Conservation (phyloP, 2,113 vertebrate genomes). For the Dermatemys mawii region DNA sequence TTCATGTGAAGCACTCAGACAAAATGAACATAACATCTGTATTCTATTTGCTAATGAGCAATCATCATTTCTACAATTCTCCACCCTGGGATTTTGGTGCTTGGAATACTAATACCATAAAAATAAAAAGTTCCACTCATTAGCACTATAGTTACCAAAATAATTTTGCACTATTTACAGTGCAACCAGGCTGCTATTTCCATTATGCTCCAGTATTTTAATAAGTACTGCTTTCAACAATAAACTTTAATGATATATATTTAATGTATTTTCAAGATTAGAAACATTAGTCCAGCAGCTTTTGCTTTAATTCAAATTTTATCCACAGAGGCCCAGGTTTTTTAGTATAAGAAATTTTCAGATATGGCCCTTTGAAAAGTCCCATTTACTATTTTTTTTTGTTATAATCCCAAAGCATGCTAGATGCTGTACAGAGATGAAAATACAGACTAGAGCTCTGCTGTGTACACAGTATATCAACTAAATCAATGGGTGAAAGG, state of each 20-base stretch:
- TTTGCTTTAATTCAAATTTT: constrained; percentile 43
- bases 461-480: background rate
- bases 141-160: constrained; percentile 46
- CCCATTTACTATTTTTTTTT: background rate
- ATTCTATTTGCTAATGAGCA: constrained; percentile 84
- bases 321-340: background rate
- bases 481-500: background rate
- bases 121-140: constrained; percentile 32
- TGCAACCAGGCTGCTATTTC: background rate
- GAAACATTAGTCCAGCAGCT: background rate
- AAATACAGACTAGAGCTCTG: background rate
- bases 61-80: constrained; percentile 81
- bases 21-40: constrained; percentile 82
- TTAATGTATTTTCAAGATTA: constrained; percentile 32
- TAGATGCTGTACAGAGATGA: background rate
- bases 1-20: constrained; percentile 74
- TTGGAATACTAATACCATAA: constrained; percentile 79
- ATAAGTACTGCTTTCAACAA: constrained; percentile 38
- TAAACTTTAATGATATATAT: constrained; percentile 16
- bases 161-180: constrained; percentile 21
- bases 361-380: constrained; percentile 1
- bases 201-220: constrained; percentile 16
- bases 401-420: background rate
- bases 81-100: constrained; percentile 75
- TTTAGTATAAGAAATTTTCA: constrained; percentile 36